Evolutionary conservation across 1,140 invertebrate species (phyloP).

Genomic region (Antheraea pernyi): DNA sequence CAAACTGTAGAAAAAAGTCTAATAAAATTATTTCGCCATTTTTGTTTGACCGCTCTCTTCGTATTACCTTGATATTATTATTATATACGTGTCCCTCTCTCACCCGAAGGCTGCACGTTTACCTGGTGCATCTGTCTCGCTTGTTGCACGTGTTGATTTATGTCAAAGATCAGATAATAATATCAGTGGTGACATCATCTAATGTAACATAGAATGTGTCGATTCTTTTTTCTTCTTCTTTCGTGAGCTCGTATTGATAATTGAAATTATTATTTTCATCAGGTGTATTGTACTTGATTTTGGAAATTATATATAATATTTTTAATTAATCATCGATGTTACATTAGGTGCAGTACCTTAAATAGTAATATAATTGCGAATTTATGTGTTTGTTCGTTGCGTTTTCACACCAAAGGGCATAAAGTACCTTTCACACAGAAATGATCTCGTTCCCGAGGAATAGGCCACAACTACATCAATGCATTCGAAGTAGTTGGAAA

Average conservation of each 20-base stretch:
- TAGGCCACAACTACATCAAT: too few species aligned
- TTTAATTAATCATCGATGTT: too few species aligned
- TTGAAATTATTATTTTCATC: not conserved
- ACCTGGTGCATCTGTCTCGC: slow-evolving; percentile 49
- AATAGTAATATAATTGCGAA: too few species aligned
- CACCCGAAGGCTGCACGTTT: slow-evolving; percentile 25
- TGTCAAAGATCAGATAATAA: slow-evolving; percentile 44
- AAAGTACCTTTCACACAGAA: too few species aligned
- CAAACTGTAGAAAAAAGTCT: slow-evolving; percentile 41
- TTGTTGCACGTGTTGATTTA: slow-evolving; percentile 55
- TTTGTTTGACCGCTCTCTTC: slow-evolving; percentile 53
- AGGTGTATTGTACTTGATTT: not conserved
- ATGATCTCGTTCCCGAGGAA: too few species aligned
- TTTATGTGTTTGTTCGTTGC: too few species aligned
- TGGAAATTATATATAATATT: too few species aligned
- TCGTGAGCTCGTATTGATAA: not conserved
- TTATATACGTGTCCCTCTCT: slow-evolving; percentile 43
- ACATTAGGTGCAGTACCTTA: too few species aligned
- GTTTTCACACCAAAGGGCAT: too few species aligned
- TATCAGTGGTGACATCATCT: slow-evolving; percentile 7
- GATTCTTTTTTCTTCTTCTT: too few species aligned
- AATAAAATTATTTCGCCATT: slow-evolving; percentile 51
- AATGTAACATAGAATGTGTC: not conserved
- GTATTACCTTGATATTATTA: slow-evolving; percentile 52
- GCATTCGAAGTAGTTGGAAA: too few species aligned